Evolutionary conservation across 2,113 vertebrate species (phyloP), one percentile per base, ranked within the genome.

Genomic region (Nicator chloris): DNA sequence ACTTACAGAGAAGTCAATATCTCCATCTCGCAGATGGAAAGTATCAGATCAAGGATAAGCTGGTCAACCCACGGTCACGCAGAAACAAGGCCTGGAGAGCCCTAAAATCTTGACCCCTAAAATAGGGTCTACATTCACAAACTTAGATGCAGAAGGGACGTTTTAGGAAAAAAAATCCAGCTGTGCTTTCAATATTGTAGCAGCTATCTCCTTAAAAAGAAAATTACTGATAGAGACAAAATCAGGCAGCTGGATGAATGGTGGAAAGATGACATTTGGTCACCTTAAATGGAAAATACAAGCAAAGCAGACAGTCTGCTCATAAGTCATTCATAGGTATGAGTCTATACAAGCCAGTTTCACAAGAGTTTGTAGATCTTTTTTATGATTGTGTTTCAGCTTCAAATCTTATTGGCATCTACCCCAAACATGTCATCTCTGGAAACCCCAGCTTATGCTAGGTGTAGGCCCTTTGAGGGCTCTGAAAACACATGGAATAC

Each of bases 281-380:
- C 86, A 64, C 80, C 92, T 90, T 90, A 94, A 95, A 94, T 82
- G 86, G 94, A 96, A 96, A 95, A 92, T 42, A 83, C n/a, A 84
- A 88, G 86, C 53, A 61, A 68, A 50, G 69, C 57, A 90, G 90
- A 70, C 57, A 71, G 60, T n/a, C 64, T 92, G 80, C 44, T 90
- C 76, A 27, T 68, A 54, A 73, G 60, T 96, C 92, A 71, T 92
- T 81, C 80, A 65, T 26, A 63, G 91, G 75, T 83, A 94, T 90
- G 82, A 83, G 90, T 92, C 95, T 88, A 40, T 95, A 83, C 92
- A 96, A 95, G 92, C 82, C 83, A 68, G 76, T 94, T 90, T 93
- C 92, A 90, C 82, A 90, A 94, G 87, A 83, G 82, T 73, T 86
- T 90, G 86, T 95, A 90, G 93, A 86, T 92, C 72, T 71, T 87